Base-by-base conservation (phyloP, 2,113 vertebrate species). In the Myocastor coypus region DNA sequence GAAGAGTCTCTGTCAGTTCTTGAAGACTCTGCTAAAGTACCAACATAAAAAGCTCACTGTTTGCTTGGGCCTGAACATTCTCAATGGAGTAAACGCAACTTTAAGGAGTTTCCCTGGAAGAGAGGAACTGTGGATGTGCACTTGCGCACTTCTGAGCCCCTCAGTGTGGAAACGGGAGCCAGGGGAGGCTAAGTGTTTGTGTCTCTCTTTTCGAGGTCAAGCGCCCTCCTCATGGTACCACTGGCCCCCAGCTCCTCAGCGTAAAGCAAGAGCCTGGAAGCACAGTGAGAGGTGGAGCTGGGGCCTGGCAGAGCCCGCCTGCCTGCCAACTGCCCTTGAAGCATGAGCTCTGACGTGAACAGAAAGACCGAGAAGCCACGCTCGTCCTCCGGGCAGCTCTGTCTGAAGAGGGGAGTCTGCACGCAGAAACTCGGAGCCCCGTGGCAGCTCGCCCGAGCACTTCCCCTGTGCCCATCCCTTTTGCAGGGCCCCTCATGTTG, bases 41-140 rank as follows among this genome's bases (percentile, higher is more conserved):
- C 78, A 50, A 59, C 26, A 87, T 69, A 77, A 73, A 61, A 24
- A 11, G 17, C 28, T 85, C 6, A 17, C 52, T 78, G 78, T 81
- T 83, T 68, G 13, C 28, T 77, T 78, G 78, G 26, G 89, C 20
- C 26, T 77, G 42, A 92, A 24, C 20, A 80, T 89, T 86, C 32
- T 91, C 52, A 64, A 93, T 34, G 19, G 12, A 81, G 16, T 77
- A 46, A 30, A 4, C n/a, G 68, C 82, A 63, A 84, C 89, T 94
- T 94, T 87, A 92, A n/a, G 20, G 46, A 61, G 8, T 40, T 89
- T 92, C 55, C 93, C 95, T 87, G 88, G 71, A 93, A n/a, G 17
- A 68, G 30, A 83, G 2, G 37, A 3, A 40, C 13, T 37, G 3
- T 71, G 40, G 86, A n/a, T 86, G 32, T 66, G 26, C 52, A 83